Base-by-base conservation (phyloP, 2,113 vertebrate genomes). In the Pedionomus torquatus region DNA sequence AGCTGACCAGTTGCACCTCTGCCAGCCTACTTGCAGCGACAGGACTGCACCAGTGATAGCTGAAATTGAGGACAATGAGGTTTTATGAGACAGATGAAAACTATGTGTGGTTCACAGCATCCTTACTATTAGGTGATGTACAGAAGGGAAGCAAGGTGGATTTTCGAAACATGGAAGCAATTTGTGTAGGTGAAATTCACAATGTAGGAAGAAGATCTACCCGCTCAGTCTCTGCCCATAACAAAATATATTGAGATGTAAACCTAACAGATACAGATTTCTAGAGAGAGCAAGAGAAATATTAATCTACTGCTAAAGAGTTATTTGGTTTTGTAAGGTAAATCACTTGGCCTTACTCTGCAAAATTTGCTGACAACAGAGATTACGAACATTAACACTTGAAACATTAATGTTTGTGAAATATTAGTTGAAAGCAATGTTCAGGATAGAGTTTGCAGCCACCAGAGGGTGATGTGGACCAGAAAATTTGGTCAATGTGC, bases 391-490 rank as follows among this genome's bases (percentile, higher is more conserved):
- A 43, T 52, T 49, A 83, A 35, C n/a, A 28, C 13, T 58, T 70
- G 54, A 90, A 81, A 44, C 14, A 31, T 33, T 43, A 2, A 2
- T 44, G 15, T 74, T 64, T 46, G 14, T 86, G 23, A 70, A 84
- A 57, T 70, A 70, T 3, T 51, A 9, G 10, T 80, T 80, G 58
- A 75, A 78, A 89, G 15, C 25, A 54, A 30, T 26, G 35, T 25
- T 74, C 31, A 51, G 23, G 19, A 35, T 18, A 55, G 26, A 66
- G 19, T 75, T 75, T 89, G 18, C 44, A 75, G 48, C 88, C 93
- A 97, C 76, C 86, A 96, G 95, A 95, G 83, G 79, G 86, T 63
- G 94, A 89, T 92, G 39, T 90, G 68, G 75, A 39, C 35, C 69
- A 68, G 28, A 68, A 61, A 4, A n/a, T 86, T 90, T 81, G 58